Evolutionary conservation across 2,113 vertebrate genomes (phyloP).

Genomic region (Xiphophorus couchianus): DNA sequence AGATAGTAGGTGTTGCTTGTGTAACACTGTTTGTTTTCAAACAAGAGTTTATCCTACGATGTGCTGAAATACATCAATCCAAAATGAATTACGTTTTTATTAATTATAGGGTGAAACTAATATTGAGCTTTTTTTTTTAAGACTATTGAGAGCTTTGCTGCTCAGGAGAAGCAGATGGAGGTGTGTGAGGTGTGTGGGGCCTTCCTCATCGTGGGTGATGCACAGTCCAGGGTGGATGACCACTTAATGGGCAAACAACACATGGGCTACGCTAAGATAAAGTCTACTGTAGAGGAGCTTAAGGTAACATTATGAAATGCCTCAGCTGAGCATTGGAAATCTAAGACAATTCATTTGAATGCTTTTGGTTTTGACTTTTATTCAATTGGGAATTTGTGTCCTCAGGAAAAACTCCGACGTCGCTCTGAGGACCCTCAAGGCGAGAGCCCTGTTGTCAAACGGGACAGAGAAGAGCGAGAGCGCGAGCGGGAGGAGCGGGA

Average conservation of each 20-base stretch:
- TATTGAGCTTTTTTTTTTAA: slow-evolving; percentile 64
- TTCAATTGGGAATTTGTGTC: neutral
- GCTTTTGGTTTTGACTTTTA: neutral
- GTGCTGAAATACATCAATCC: neutral
- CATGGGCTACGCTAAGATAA: slow-evolving; percentile 99
- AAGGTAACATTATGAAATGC: slow-evolving; percentile 82
- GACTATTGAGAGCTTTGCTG: slow-evolving; percentile 99
- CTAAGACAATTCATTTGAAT: neutral
- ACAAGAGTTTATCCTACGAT: neutral
- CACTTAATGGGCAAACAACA: slow-evolving; percentile 99
- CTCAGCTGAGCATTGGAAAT: neutral
- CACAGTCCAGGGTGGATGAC: slow-evolving; percentile 97
- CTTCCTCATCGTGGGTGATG: slow-evolving; percentile 97
- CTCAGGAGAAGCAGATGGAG: slow-evolving; percentile 99
- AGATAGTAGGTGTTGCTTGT: neutral
- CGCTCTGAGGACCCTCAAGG: slow-evolving; percentile 78
- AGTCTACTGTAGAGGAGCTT: slow-evolving; percentile 97
- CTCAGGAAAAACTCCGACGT: slow-evolving; percentile 81
- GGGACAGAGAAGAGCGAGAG: slow-evolving; percentile 77
- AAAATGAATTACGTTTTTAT: neutral
- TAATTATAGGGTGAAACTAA: neutral
- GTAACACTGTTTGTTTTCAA: neutral
- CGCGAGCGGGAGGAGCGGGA: slow-evolving; percentile 85
- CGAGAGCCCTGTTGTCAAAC: slow-evolving; percentile 69
- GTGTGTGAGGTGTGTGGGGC: slow-evolving; percentile 99